Evolutionary conservation across 2,888 invertebrate species (phyloP).

Genomic region (Lasioglossum villosulum): DNA sequence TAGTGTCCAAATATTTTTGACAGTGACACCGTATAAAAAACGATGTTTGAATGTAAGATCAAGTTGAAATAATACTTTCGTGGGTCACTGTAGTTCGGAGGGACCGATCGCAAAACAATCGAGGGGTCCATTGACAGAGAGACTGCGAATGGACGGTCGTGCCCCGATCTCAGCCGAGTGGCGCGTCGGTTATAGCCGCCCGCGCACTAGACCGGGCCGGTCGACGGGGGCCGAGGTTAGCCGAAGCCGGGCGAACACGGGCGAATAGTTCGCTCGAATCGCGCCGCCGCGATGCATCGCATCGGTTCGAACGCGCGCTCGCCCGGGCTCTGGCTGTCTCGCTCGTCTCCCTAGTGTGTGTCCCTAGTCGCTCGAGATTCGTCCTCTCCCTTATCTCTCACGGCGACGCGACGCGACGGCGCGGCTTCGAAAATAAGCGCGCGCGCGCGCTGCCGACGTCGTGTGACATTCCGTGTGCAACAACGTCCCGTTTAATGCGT

Average conservation of each 20-base stretch:
- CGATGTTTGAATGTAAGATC: too few species aligned
- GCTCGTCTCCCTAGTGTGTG: conserved; percentile 60
- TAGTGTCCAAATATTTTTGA: too few species aligned
- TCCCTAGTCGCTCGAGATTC: conserved; percentile 49
- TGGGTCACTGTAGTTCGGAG: too few species aligned
- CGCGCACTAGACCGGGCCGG: conserved; percentile 58
- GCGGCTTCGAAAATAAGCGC: conserved; percentile 54
- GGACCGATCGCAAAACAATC: neutral
- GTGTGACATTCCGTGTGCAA: neutral
- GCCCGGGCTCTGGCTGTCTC: conserved; percentile 60
- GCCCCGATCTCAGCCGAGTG: conserved; percentile 2
- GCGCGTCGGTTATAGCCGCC: conserved; percentile 51
- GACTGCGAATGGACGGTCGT: conserved; percentile 13
- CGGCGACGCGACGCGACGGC: conserved; percentile 39
- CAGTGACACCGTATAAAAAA: too few species aligned
- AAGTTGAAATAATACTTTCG: too few species aligned
- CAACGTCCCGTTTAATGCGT: neutral
- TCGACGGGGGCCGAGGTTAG: conserved; percentile 59
- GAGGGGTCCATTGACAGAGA: conserved; percentile 10
- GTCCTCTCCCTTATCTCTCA: conserved; percentile 19
- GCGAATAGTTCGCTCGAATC: conserved; percentile 75
- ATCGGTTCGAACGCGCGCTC: conserved; percentile 70
- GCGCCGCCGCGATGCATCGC: conserved; percentile 75
- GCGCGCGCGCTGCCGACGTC: conserved; percentile 15
- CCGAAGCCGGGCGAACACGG: conserved; percentile 64